phyloP scores from a whole-genome alignment of 2,888 invertebrate species.

The Pollenia labialis region DNA sequence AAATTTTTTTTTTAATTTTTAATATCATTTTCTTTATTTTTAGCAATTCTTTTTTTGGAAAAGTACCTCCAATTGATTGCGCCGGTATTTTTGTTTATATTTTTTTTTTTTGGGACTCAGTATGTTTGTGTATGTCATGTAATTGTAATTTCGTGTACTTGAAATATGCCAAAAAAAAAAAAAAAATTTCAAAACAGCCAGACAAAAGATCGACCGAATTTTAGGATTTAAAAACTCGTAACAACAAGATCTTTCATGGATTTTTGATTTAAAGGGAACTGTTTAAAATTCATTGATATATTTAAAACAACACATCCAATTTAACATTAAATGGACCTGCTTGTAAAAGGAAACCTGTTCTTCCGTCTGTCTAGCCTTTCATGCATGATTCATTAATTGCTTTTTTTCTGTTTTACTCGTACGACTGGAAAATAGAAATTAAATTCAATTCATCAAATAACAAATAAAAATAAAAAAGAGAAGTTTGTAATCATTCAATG shows the following conservation, averaged over 20 bases:
- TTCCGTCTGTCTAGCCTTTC: constrained; percentile 28
- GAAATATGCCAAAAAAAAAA: constrained; percentile 3
- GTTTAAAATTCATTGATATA: constrained; percentile 37
- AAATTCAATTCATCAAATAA: constrained; percentile 51
- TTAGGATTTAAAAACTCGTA: constrained; percentile 32
- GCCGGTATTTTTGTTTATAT: too few relatives aligned
- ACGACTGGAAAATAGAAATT: constrained; percentile 14
- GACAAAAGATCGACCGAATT: constrained; percentile 12
- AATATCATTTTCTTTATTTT: too few relatives aligned
- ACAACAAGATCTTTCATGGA: constrained; percentile 1
- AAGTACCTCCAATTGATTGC: too few relatives aligned
- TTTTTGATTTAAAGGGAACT: background rate
- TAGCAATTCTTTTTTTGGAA: too few relatives aligned
- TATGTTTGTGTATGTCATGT: constrained; percentile 8
- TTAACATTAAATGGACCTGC: background rate
- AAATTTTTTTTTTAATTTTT: too few relatives aligned
- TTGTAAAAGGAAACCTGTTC: too few relatives aligned
- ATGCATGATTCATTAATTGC: constrained; percentile 65
- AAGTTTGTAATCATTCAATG: constrained; percentile 42
- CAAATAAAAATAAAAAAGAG: background rate
- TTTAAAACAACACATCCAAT: background rate
- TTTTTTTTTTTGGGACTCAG: background rate
- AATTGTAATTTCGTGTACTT: constrained; percentile 54
- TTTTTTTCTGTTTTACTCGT: constrained; percentile 26
- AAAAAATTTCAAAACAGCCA: background rate